Base-by-base conservation (phyloP, 2,888 invertebrate species). In the Baccha elongata region DNA sequence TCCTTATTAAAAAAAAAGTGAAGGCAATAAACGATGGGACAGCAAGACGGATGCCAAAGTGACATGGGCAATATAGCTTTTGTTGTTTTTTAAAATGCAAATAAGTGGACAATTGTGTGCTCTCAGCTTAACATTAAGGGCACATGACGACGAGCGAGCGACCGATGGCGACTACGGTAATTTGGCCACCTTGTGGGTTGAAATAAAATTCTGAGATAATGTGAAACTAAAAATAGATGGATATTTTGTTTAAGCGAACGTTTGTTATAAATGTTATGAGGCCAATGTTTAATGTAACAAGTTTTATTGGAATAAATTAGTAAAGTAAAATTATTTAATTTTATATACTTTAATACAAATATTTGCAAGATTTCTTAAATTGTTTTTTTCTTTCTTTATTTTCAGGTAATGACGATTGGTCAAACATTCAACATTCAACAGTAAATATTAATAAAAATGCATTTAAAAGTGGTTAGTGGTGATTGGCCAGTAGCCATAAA, bases 351-450 rank as follows among this genome's bases (percentile, higher is more conserved):
- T 1, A 21, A 3, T 44, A n/a, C 5, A 11, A 23, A 1, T 19
- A 1, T 50, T 13, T 64, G 11, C 5, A 10, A 15, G 15, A 55
- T 55, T 58, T 15, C 15, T 8, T 23, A 13, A 52, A n/a, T 35
- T 72, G 13, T 0, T 42, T 67, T 21, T 23, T 0, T 29, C 60
- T 65, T 40, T 15, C 26, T 42, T 17, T 53, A 53, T 2, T 48
- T 11, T 44, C 68, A 73, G 79, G 73, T 79, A 74, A 79, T 21
- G 52, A 62, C 2, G 7, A n/a, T 42, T 60, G 13, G n/a, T 44
- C 4, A 44, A 29, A 29, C n/a, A 29, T n/a, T 11, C n/a, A n/a
- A n/a, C n/a, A n/a, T n/a, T n/a, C n/a, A n/a, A n/a, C n/a, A n/a
- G n/a, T n/a, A n/a, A n/a, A n/a, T n/a, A n/a, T n/a, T n/a, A n/a